These are phyloP conservation scores for Philereme transversata DNA, from an alignment of 2,888 invertebrate species.

Conservation along the genomic window DNA sequence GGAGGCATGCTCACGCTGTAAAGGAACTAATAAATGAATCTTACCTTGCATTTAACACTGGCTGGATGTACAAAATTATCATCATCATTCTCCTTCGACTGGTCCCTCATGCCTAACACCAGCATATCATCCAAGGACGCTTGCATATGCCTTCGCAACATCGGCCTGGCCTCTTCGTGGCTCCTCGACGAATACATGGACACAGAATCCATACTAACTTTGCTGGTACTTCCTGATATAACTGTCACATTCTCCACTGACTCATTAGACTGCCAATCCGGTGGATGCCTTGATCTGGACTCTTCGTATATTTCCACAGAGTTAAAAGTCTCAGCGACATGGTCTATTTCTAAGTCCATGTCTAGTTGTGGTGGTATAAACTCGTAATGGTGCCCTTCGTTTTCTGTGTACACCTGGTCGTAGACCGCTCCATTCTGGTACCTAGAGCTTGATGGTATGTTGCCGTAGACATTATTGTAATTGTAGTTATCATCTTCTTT, in stretches of 20 bases:
- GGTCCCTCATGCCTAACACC: conserved; percentile 68
- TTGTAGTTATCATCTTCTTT: conserved; percentile 79
- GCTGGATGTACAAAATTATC: conserved; percentile 75
- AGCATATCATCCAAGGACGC: conserved; percentile 85
- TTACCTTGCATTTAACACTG: conserved; percentile 72
- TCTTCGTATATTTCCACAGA: conserved; percentile 77
- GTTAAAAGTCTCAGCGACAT: conserved; percentile 66
- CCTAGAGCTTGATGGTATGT: conserved; percentile 63
- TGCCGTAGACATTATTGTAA: conserved; percentile 71
- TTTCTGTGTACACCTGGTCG: conserved; percentile 75
- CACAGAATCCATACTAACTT: conserved; percentile 80
- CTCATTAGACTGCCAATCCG: conserved; percentile 66
- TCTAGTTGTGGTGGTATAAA: conserved; percentile 61
- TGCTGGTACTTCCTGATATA: conserved; percentile 64
- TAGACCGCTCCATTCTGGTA: conserved; percentile 66
- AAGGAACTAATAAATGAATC: conserved; percentile 16
- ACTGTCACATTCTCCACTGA: conserved; percentile 85
- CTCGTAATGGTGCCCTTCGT: conserved; percentile 72
- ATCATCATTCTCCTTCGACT: conserved; percentile 57
- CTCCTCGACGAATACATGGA: conserved; percentile 85
- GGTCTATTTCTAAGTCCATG: conserved; percentile 63
- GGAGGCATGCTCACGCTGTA: too few species aligned
- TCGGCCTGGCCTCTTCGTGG: conserved; percentile 75
- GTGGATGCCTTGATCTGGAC: conserved; percentile 50
- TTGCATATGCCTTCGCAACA: conserved; percentile 64